These are phyloP conservation scores for Muscicapa adusta DNA, from an alignment of 2,113 vertebrate genomes.

Conservation along the genomic window DNA sequence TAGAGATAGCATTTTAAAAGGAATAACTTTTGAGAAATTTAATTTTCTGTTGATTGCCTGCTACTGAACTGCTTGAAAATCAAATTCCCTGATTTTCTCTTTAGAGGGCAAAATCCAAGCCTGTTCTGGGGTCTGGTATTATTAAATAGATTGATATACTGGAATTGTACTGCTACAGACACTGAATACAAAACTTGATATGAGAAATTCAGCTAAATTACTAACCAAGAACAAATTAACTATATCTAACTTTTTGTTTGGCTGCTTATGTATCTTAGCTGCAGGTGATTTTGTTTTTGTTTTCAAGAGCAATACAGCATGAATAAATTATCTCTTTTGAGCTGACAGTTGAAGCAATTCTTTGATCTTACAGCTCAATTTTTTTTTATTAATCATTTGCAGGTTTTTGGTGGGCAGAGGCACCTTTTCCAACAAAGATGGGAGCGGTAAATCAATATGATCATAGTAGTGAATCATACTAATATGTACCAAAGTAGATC, in stretches of 20 bases:
- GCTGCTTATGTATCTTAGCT: not conserved
- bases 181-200: not conserved
- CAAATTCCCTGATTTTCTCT: not conserved
- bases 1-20: not conserved
- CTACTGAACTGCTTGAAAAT: not conserved
- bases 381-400: not conserved
- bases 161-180: not conserved
- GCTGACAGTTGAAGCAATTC: not conserved
- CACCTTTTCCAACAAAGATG: not conserved
- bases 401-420: not conserved
- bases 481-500: not conserved
- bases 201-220: not conserved
- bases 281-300: not conserved
- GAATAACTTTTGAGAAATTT: not conserved
- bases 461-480: not conserved
- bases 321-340: not conserved
- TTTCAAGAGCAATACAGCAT: not conserved
- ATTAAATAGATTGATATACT: not conserved
- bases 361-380: not conserved
- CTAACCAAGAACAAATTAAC: not conserved
- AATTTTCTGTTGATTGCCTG: not conserved
- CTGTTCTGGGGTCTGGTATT: not conserved
- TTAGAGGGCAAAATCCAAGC: not conserved
- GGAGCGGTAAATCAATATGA: not conserved
- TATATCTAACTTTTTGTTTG: not conserved